A percentile compares a stretch with the other conserved stretches of the same genome.
phyloP scores from a whole-genome alignment of 2,113 vertebrate genomes.

The Poecilia latipinna region DNA sequence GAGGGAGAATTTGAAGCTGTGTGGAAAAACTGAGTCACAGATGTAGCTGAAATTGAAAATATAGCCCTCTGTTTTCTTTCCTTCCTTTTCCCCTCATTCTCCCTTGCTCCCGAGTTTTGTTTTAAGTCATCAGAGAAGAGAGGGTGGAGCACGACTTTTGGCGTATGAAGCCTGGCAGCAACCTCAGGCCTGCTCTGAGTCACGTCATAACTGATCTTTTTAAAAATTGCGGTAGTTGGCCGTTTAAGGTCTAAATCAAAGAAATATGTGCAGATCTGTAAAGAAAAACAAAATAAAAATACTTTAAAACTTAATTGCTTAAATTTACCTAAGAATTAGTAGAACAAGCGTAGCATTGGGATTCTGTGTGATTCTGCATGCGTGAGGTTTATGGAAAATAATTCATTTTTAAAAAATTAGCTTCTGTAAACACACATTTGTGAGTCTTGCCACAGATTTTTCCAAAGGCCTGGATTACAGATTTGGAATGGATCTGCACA shows the following conservation, averaged over 20 bases:
- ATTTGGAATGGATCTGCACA: too few species aligned
- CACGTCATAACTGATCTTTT: conserved; percentile 79
- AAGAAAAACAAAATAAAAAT: conserved; percentile 16
- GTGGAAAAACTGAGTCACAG: conserved; percentile 82
- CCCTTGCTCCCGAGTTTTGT: conserved; percentile 66
- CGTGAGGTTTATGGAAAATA: too few species aligned
- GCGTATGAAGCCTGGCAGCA: conserved; percentile 72
- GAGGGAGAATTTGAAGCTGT: conserved; percentile 61
- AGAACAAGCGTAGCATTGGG: neutral
- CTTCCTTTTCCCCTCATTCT: conserved; percentile 36
- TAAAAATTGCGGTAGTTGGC: conserved; percentile 70
- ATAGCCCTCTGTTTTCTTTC: conserved; percentile 15
- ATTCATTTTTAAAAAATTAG: too few species aligned
- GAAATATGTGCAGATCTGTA: conserved; percentile 72
- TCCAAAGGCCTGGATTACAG: too few species aligned
- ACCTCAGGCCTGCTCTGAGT: conserved; percentile 78
- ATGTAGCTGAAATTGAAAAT: conserved; percentile 79
- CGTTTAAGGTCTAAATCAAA: conserved; percentile 70
- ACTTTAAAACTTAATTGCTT: neutral
- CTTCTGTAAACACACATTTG: too few species aligned
- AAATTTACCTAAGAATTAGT: neutral
- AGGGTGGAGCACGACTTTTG: conserved; percentile 70
- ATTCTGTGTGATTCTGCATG: neutral
- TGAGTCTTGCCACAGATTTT: too few species aligned
- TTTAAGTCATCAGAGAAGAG: conserved; percentile 67